These are phyloP conservation scores for Limenitis camilla DNA, from an alignment of 2,888 invertebrate genomes.

Conservation along the genomic window DNA sequence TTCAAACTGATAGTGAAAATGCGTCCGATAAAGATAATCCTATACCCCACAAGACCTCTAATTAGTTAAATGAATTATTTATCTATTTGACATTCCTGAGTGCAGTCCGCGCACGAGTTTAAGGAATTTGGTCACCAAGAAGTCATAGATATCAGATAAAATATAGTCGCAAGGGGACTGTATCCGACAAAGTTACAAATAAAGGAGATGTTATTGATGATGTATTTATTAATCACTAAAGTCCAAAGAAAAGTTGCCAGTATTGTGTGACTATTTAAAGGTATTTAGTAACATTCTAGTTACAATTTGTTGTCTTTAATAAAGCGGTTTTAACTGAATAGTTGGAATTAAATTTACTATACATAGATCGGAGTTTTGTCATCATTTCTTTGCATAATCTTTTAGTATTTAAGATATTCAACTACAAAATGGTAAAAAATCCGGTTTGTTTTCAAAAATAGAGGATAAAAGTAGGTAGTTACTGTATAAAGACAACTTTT, in stretches of 20 bases:
- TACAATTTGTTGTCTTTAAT: conserved; percentile 7
- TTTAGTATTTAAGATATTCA: too few relatives aligned
- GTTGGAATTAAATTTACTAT: background rate
- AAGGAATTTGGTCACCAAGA: too few relatives aligned
- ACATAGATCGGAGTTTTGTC: background rate
- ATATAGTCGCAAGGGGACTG: background rate
- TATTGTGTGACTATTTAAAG: conserved; percentile 5
- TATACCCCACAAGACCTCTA: conserved; percentile 27
- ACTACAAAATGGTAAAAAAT: too few relatives aligned
- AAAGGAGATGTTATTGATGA: conserved; percentile 18
- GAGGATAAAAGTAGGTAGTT: too few relatives aligned
- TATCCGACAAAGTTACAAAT: conserved; percentile 10
- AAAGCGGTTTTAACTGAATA: background rate
- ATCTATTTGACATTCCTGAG: conserved; percentile 25
- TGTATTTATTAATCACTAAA: conserved; percentile 24
- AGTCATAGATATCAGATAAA: too few relatives aligned
- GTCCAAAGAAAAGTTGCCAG: conserved; percentile 6
- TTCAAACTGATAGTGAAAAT: conserved; percentile 2
- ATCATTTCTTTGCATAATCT: background rate
- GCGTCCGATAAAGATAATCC: conserved; percentile 6
- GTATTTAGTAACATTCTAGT: conserved; percentile 9
- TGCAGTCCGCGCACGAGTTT: conserved; percentile 23
- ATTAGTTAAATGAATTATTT: conserved; percentile 31
- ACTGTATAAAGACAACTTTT: background rate
- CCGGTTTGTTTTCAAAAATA: too few relatives aligned